Percentiles rank a stretch among this genome's conserved stretches.
phyloP scores from a whole-genome alignment of 2,888 invertebrate genomes.

The Polydrusus pterygomalis region DNA sequence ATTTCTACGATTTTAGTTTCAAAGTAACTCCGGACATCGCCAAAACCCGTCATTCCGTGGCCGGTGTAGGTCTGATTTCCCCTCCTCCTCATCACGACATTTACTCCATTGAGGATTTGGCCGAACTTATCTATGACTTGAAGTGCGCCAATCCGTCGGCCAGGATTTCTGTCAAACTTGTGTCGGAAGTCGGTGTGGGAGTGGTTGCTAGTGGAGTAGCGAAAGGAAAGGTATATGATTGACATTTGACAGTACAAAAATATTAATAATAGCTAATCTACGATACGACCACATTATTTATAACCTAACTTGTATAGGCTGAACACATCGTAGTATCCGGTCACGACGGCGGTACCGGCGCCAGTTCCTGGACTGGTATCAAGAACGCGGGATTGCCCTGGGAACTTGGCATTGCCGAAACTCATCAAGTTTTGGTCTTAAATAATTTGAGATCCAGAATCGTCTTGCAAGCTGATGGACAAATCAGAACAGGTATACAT shows the following conservation, averaged over 20 bases:
- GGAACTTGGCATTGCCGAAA: constrained; percentile 99
- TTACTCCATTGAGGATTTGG: constrained; percentile 99
- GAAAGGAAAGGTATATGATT: constrained; percentile 81
- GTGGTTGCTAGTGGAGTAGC: constrained; percentile 97
- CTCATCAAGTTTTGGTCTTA: constrained; percentile 96
- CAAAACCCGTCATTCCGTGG: constrained; percentile 93
- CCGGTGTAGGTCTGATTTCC: constrained; percentile 97
- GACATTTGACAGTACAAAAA: no score
- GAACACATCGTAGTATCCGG: constrained; percentile 99
- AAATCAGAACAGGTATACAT: constrained; percentile 88
- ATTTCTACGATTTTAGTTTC: constrained; percentile 68
- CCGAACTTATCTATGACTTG: constrained; percentile 97
- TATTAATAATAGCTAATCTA: no score
- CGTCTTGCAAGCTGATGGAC: constrained; percentile 97
- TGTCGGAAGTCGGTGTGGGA: constrained; percentile 96
- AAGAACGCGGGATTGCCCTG: constrained; percentile 98
- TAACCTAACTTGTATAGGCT: constrained; percentile 23
- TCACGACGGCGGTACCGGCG: constrained; percentile 99
- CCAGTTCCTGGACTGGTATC: constrained; percentile 99
- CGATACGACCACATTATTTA: no score
- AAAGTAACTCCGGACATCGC: constrained; percentile 97
- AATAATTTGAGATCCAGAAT: constrained; percentile 95
- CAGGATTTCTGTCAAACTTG: constrained; percentile 96
- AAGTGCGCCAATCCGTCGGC: constrained; percentile 98
- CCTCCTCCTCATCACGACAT: constrained; percentile 99